phyloP scores from a whole-genome alignment of 2,888 invertebrate species.

The Scaptomyza caliginosa region DNA sequence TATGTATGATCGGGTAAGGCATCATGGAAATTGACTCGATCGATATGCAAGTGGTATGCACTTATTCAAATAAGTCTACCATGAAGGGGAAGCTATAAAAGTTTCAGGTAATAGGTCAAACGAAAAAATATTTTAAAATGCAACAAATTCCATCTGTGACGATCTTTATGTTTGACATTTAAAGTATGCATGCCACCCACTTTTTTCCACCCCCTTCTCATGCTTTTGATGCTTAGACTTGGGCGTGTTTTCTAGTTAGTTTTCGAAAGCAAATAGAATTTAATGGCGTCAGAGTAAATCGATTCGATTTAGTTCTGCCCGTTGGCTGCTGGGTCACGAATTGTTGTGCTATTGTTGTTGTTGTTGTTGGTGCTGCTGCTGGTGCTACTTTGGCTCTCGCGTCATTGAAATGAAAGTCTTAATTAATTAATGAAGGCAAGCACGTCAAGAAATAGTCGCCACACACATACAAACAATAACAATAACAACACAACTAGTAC shows the following conservation, averaged over 20 bases:
- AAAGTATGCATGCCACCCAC: neutral
- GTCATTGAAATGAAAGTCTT: slow-evolving; percentile 46
- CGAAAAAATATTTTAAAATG: neutral
- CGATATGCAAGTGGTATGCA: neutral
- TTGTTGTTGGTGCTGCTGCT: too few species aligned
- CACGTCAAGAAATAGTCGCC: slow-evolving; percentile 16
- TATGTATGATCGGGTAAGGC: slow-evolving; percentile 2
- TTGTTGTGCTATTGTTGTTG: slow-evolving; percentile 18
- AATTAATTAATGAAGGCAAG: slow-evolving; percentile 64
- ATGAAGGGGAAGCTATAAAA: neutral
- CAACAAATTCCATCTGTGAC: neutral
- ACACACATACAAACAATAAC: neutral
- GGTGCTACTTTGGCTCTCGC: slow-evolving; percentile 13
- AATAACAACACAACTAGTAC: neutral
- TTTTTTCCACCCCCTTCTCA: neutral
- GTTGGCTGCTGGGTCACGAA: slow-evolving; percentile 16
- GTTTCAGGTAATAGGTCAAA: neutral
- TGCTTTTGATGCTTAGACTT: neutral
- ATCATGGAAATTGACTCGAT: neutral
- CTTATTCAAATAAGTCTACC: neutral
- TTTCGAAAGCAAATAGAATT: slow-evolving; percentile 2
- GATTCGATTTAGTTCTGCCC: slow-evolving; percentile 15
- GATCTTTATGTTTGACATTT: neutral
- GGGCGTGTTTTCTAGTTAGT: neutral
- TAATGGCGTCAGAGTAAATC: slow-evolving; percentile 26